phyloP scores from a whole-genome alignment of 2,797 vertebrate genomes.

The Ctenochaetus hawaiiensis region DNA sequence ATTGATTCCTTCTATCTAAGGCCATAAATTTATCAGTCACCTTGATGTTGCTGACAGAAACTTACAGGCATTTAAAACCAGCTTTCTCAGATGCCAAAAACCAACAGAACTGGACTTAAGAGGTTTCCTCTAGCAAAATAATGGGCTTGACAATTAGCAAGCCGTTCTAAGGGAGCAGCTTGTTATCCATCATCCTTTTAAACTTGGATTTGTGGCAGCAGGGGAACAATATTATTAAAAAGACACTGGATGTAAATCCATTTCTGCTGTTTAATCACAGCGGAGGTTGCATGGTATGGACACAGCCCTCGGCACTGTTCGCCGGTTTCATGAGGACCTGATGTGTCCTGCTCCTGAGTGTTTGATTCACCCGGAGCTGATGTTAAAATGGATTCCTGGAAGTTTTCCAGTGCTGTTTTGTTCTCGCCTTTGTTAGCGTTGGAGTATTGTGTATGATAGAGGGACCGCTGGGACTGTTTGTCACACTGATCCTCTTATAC shows the following conservation, averaged over 20 bases:
- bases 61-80: neutral
- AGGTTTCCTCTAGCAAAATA: conserved; percentile 48
- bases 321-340: conserved; percentile 4
- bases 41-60: too few relatives aligned
- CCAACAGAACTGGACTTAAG: conserved; percentile 19
- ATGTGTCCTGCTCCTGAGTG: conserved; percentile 36
- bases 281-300: neutral
- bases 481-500: conserved; percentile 77
- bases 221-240: conserved; percentile 12
- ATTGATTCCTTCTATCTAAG: too few relatives aligned
- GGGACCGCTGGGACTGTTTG: conserved; percentile 74
- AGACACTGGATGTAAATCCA: neutral
- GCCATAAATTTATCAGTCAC: too few relatives aligned
- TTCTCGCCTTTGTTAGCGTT: conserved; percentile 59
- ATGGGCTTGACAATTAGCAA: conserved; percentile 48
- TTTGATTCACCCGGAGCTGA: conserved; percentile 64
- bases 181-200: conserved; percentile 44
- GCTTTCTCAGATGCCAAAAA: conserved; percentile 3
- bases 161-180: conserved; percentile 26
- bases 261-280: neutral
- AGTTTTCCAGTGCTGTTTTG: conserved; percentile 77
- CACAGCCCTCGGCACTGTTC: neutral
- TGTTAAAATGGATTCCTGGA: conserved; percentile 77
- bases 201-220: conserved; percentile 21
- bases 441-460: conserved; percentile 66